Evolutionary conservation across 2,113 vertebrate species (phyloP).

Genomic region (Casuarius casuarius): DNA sequence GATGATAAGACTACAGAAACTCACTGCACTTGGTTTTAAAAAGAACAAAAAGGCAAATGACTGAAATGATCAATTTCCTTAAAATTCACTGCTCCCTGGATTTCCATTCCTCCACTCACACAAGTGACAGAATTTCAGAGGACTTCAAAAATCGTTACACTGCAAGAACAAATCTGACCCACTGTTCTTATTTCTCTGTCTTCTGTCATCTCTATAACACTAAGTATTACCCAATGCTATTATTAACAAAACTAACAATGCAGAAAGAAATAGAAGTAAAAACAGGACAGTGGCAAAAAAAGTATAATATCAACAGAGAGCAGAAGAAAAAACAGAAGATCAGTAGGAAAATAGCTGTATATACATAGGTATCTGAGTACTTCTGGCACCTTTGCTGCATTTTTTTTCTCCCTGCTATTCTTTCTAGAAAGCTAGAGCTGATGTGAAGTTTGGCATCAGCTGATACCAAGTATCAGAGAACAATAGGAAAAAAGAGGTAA

Average conservation of each 20-base stretch:
- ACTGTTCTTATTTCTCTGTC: neutral
- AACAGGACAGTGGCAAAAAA: neutral
- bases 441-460: neutral
- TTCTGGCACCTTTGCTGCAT: neutral
- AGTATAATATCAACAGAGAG: neutral
- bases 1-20: neutral
- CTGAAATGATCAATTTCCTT: neutral
- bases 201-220: neutral
- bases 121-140: neutral
- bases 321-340: neutral
- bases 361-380: neutral
- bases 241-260: neutral
- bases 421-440: neutral
- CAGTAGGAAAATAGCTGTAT: neutral
- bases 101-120: neutral
- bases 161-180: neutral
- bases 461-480: neutral
- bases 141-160: neutral
- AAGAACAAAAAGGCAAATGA: neutral
- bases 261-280: neutral
- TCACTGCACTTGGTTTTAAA: neutral
- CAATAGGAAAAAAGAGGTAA: neutral
- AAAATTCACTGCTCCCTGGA: neutral
- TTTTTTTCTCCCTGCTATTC: neutral
- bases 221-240: neutral